These are phyloP conservation scores for Schizothorax lantsangensis DNA, from an alignment of 2,797 vertebrate species.

Conservation along the genomic window DNA sequence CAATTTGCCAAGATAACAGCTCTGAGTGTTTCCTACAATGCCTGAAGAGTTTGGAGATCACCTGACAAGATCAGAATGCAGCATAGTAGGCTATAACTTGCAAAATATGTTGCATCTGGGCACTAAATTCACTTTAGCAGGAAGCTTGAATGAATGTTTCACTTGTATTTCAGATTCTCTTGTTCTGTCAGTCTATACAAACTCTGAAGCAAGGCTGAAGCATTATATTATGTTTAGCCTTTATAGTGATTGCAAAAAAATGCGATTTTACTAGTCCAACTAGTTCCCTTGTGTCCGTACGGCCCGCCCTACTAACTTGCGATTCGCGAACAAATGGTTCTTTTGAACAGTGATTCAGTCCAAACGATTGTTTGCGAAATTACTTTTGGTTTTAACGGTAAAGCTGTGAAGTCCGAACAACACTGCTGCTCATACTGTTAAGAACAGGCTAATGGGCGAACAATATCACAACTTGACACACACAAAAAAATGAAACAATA, in stretches of 20 bases:
- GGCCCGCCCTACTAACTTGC: background rate
- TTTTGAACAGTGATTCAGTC: slow-evolving; percentile 10
- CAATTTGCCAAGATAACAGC: background rate
- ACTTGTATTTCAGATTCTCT: background rate
- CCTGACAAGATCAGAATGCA: background rate
- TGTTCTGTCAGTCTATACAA: background rate
- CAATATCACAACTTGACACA: background rate
- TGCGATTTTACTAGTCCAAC: slow-evolving; percentile 16
- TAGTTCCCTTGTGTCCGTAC: background rate
- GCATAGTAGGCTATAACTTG: background rate
- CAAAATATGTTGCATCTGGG: background rate
- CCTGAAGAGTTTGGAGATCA: background rate
- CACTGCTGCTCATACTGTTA: background rate
- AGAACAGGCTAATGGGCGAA: background rate
- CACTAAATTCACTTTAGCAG: background rate
- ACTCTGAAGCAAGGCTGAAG: background rate
- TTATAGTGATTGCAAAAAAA: background rate
- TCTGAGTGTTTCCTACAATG: background rate
- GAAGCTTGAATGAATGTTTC: background rate
- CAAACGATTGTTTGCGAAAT: background rate
- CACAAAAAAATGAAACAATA: background rate
- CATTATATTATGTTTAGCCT: background rate
- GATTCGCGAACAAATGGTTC: background rate
- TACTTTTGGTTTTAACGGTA: background rate
- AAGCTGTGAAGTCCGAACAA: background rate